Conservation (phyloP, 2,888 invertebrate species). For the Allolobophora icterica region DNA sequence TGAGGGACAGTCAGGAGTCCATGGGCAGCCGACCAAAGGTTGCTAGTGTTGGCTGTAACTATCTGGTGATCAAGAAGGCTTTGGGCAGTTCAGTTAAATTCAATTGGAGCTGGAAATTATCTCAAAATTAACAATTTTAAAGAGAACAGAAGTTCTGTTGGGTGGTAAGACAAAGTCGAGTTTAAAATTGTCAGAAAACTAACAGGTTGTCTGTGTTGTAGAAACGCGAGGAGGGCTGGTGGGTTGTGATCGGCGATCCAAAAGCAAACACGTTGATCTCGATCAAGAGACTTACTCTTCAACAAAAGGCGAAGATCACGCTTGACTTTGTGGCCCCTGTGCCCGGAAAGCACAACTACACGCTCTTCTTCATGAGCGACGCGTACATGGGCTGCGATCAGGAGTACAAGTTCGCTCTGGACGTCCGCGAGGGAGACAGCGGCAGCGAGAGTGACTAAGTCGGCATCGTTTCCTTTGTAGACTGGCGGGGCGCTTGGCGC, state of each 20-base stretch:
- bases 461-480: too few relatives aligned
- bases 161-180: too few relatives aligned
- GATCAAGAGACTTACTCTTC: conserved; percentile 93
- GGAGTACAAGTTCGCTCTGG: conserved; percentile 84
- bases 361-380: conserved; percentile 98
- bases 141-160: too few relatives aligned
- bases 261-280: conserved; percentile 91
- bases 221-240: conserved; percentile 75
- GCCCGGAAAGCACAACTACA: conserved; percentile 84
- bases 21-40: too few relatives aligned
- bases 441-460: conserved; percentile 38
- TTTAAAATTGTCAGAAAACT: not conserved
- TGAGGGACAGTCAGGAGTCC: too few relatives aligned
- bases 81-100: too few relatives aligned
- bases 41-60: too few relatives aligned
- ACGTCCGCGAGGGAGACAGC: conserved; percentile 55
- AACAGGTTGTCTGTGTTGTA: conserved; percentile 49
- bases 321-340: conserved; percentile 92
- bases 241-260: conserved; percentile 98
- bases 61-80: too few relatives aligned
- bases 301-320: conserved; percentile 85
- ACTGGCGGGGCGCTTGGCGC: not conserved
- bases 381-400: conserved; percentile 99
- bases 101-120: too few relatives aligned
- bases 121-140: too few relatives aligned